Evolutionary conservation across 2,888 invertebrate genomes (phyloP).

Genomic region (Dioctria linearis): DNA sequence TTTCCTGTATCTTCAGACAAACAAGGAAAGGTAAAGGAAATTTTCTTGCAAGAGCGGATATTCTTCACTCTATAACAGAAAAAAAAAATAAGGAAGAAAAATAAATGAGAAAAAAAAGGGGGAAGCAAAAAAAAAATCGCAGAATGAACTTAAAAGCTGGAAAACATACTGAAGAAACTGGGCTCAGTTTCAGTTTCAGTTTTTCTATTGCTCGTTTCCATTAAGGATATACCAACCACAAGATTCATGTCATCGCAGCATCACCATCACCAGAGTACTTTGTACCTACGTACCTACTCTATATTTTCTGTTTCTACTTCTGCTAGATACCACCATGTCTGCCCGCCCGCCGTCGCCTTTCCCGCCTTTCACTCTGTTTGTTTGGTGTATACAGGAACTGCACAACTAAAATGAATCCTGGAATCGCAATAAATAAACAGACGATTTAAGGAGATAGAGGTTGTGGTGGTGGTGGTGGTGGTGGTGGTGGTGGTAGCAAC

Average conservation of each 20-base stretch:
- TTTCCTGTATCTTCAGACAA: not conserved
- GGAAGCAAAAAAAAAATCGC: too few relatives aligned
- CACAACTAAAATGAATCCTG: conserved; percentile 27
- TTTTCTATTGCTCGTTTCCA: conserved; percentile 19
- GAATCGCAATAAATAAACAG: conserved; percentile 25
- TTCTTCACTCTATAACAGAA: not conserved
- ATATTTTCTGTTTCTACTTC: not conserved
- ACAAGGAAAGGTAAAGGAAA: not conserved
- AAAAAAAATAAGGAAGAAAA: too few relatives aligned
- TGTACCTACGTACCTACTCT: not conserved
- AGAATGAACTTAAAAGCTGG: not conserved
- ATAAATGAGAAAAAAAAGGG: too few relatives aligned
- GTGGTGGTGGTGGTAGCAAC: not conserved
- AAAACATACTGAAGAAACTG: not conserved
- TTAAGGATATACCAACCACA: conserved; percentile 6
- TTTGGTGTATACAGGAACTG: not conserved
- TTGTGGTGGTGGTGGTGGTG: too few relatives aligned
- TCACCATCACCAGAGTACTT: not conserved
- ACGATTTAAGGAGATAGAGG: not conserved
- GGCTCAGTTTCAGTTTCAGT: not conserved
- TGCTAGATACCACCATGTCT: not conserved
- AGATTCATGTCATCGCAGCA: conserved; percentile 2
- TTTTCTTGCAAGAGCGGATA: not conserved
- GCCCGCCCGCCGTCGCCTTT: too few relatives aligned
- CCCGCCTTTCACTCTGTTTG: too few relatives aligned